Evolutionary conservation across 2,797 vertebrate genomes (phyloP).

Genomic region (Sebastes goodei): DNA sequence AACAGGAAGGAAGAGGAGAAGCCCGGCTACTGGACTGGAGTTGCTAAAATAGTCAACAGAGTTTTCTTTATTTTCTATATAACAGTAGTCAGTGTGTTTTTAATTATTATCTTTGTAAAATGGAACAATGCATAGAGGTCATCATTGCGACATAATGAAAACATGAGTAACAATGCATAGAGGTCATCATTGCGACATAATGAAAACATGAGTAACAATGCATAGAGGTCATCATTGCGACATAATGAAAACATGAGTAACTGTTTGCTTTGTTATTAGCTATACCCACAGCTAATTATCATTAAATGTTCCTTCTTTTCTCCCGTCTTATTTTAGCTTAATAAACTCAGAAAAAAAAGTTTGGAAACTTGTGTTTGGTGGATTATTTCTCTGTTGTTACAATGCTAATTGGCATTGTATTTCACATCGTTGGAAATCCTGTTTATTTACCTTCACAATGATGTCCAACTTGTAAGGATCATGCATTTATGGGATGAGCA

Average conservation of each 20-base stretch:
- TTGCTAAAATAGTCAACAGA: slow-evolving; percentile 60
- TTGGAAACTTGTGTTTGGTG: no score
- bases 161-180: not conserved
- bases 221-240: not conserved
- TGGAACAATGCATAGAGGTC: slow-evolving; percentile 41
- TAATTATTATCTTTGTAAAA: slow-evolving; percentile 39
- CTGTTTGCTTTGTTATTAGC: not conserved
- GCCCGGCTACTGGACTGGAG: slow-evolving; percentile 58
- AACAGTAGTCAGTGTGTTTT: slow-evolving; percentile 45
- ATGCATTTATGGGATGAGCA: no score
- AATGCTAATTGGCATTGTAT: no score
- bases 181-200: not conserved
- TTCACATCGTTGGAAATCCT: no score
- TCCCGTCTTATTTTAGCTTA: no score
- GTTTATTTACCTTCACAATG: no score
- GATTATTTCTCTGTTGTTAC: no score
- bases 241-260: not conserved
- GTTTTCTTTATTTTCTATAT: slow-evolving; percentile 63
- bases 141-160: not conserved
- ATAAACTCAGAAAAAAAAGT: no score
- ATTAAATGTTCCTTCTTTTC: not conserved
- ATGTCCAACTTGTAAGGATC: no score
- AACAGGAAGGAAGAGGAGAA: slow-evolving; percentile 5
- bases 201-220: not conserved
- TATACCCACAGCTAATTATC: not conserved